Evolutionary conservation across 2,888 invertebrate genomes (phyloP).

Genomic region (Antitype chi): DNA sequence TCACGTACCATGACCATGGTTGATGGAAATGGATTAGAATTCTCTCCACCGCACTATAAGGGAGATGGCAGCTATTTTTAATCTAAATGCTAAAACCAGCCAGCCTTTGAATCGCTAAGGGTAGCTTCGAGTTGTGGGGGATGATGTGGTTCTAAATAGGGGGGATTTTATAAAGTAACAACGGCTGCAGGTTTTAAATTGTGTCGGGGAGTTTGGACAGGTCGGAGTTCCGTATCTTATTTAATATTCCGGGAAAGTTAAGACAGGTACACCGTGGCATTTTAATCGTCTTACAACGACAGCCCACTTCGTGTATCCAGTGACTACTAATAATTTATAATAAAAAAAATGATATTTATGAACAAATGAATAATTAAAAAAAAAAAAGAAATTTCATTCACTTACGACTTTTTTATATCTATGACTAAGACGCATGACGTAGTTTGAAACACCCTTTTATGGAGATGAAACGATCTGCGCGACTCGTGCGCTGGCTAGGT

Average conservation of each 20-base stretch:
- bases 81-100: slow-evolving; percentile 67
- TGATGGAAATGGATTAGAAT: slow-evolving; percentile 59
- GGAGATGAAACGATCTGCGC: too few species aligned
- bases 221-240: background rate
- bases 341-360: too few species aligned
- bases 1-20: slow-evolving; percentile 27
- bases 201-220: background rate
- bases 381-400: too few species aligned
- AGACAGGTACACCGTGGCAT: too few species aligned
- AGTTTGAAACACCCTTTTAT: too few species aligned
- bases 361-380: too few species aligned
- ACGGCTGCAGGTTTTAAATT: background rate
- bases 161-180: background rate
- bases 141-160: slow-evolving; percentile 9
- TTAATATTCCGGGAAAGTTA: background rate
- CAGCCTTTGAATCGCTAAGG: slow-evolving; percentile 42
- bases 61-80: slow-evolving; percentile 62
- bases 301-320: too few species aligned
- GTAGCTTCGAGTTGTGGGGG: slow-evolving; percentile 16
- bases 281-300: too few species aligned
- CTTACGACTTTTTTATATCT: too few species aligned
- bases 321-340: too few species aligned
- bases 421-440: too few species aligned
- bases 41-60: slow-evolving; percentile 37
- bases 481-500: too few species aligned